Evolutionary conservation across 2,888 invertebrate species (phyloP).

Genomic region (Anorthoa munda): DNA sequence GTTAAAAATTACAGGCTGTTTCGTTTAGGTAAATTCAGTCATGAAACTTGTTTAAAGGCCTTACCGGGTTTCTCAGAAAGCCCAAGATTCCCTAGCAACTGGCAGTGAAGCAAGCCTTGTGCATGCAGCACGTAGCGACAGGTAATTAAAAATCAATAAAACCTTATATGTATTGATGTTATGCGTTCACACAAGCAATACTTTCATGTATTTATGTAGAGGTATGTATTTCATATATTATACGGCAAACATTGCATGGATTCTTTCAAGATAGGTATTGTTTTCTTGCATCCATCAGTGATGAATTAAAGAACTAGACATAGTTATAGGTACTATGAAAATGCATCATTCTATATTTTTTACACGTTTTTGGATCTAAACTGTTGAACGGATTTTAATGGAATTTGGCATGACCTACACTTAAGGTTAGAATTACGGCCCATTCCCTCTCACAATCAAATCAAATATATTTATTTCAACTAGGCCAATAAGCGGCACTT

Average conservation of each 20-base stretch:
- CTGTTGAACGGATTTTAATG: neutral
- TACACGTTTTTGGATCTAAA: neutral
- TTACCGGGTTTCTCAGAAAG: slow-evolving; percentile 6
- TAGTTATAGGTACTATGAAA: no score
- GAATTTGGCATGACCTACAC: no score
- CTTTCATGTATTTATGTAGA: neutral
- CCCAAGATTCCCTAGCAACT: slow-evolving; percentile 8
- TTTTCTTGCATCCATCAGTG: neutral
- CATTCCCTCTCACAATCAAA: no score
- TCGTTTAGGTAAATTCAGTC: neutral
- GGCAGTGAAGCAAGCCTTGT: neutral
- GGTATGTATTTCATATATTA: neutral
- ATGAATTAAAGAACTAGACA: no score
- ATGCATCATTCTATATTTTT: no score
- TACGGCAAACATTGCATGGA: neutral
- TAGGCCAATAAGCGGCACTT: no score
- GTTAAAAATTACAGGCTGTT: neutral
- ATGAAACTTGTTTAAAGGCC: slow-evolving; percentile 4
- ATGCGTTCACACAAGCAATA: slow-evolving; percentile 1
- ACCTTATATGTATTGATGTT: slow-evolving; percentile 14
- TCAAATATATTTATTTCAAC: no score
- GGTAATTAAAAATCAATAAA: slow-evolving; percentile 62
- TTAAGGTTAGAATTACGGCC: no score
- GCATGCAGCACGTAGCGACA: slow-evolving; percentile 3
- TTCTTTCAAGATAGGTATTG: neutral